Percentiles rank a stretch among this genome's conserved stretches.
These are phyloP conservation scores for Thymelicus lineola DNA, from an alignment of 2,888 invertebrate genomes.

Conservation along the genomic window DNA sequence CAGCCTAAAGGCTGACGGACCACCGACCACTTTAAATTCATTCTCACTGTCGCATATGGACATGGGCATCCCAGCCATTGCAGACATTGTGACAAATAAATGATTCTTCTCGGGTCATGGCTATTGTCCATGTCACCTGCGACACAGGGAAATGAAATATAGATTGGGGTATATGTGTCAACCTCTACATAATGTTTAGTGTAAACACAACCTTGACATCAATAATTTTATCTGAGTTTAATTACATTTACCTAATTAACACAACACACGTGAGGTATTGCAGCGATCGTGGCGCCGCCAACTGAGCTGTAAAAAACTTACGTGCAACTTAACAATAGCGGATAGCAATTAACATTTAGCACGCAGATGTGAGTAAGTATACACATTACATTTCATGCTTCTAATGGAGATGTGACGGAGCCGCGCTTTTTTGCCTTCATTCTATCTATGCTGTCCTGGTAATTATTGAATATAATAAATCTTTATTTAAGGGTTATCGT, in stretches of 20 bases:
- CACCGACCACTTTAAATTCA: too few relatives aligned
- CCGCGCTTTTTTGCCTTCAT: not conserved
- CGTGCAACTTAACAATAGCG: slow-evolving; percentile 29
- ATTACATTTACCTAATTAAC: slow-evolving; percentile 13
- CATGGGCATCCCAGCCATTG: too few relatives aligned
- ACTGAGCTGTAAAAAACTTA: slow-evolving; percentile 22
- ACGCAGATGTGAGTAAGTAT: slow-evolving; percentile 26
- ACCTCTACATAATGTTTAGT: too few relatives aligned
- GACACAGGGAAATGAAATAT: too few relatives aligned
- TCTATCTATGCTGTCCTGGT: slow-evolving; percentile 13
- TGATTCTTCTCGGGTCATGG: too few relatives aligned
- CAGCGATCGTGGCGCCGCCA: slow-evolving; percentile 20
- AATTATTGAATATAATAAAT: not conserved
- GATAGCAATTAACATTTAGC: slow-evolving; percentile 30
- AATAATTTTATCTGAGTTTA: slow-evolving; percentile 1
- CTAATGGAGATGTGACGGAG: slow-evolving; percentile 11
- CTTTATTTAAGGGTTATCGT: too few relatives aligned
- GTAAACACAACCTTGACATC: not conserved
- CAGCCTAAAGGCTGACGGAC: too few relatives aligned
- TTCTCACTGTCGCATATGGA: too few relatives aligned
- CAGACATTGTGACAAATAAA: too few relatives aligned
- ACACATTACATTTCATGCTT: slow-evolving; percentile 23
- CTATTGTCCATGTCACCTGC: too few relatives aligned
- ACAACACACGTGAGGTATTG: slow-evolving; percentile 11
- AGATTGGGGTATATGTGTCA: too few relatives aligned